Evolutionary conservation across 2,113 vertebrate genomes (phyloP).

Genomic region (Silurus asotus): DNA sequence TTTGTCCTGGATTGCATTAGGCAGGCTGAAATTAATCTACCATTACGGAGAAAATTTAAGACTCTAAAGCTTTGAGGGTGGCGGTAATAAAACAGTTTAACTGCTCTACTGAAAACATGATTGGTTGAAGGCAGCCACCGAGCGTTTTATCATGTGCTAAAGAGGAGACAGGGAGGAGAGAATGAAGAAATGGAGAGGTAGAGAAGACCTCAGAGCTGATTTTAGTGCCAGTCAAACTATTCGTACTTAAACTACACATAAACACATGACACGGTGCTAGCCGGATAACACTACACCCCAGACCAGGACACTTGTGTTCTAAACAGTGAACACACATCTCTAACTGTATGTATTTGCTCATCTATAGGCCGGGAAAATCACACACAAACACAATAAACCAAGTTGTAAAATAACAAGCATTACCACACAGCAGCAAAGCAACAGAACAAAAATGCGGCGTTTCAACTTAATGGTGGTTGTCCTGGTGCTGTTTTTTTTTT

Average conservation of each 20-base stretch:
- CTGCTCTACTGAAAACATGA: slow-evolving; percentile 64
- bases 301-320: background rate
- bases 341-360: background rate
- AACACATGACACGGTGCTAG: background rate
- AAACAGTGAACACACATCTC: background rate
- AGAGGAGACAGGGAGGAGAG: slow-evolving; percentile 53
- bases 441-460: background rate
- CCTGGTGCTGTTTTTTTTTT: background rate
- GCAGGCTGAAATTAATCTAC: slow-evolving; percentile 67
- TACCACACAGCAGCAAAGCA: background rate
- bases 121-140: slow-evolving; percentile 60
- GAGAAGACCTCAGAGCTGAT: slow-evolving; percentile 25
- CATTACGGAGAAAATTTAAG: slow-evolving; percentile 65
- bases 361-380: background rate
- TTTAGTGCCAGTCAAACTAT: background rate
- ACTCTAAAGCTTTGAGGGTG: slow-evolving; percentile 63
- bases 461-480: background rate
- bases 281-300: background rate
- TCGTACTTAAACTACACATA: slow-evolving; percentile 21
- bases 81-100: slow-evolving; percentile 66
- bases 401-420: background rate
- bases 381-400: background rate
- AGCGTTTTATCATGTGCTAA: slow-evolving; percentile 66
- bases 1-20: slow-evolving; percentile 66
- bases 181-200: slow-evolving; percentile 41